Conservation (phyloP, 2,113 vertebrate species). For the Myiozetetes cayanensis region DNA sequence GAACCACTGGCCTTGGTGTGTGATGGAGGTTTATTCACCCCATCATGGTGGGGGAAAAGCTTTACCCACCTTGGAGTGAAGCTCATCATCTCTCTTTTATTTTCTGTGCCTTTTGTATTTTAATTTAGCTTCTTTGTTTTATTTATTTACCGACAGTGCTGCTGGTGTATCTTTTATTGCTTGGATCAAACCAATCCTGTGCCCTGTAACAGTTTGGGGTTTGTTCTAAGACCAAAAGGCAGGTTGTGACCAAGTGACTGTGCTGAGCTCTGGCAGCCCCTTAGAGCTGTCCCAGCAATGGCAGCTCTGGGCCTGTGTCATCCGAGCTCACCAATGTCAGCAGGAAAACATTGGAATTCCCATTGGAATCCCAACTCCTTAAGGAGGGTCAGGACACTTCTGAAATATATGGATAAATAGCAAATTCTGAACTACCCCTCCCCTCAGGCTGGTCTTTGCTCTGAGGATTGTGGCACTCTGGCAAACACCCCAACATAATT, state of each 20-base stretch:
- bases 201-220: background rate
- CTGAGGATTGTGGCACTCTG: background rate
- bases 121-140: background rate
- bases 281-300: background rate
- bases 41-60: background rate
- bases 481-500: conserved; percentile 37
- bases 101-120: background rate
- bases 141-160: background rate
- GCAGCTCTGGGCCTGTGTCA: background rate
- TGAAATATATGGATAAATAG: background rate
- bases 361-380: background rate
- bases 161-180: background rate
- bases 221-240: background rate
- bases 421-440: background rate
- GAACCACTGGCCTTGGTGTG: background rate
- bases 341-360: background rate
- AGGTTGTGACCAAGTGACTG: background rate
- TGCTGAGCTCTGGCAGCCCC: background rate
- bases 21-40: background rate
- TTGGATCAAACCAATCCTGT: background rate
- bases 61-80: background rate
- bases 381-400: background rate
- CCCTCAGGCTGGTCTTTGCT: background rate
- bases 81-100: background rate
- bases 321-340: background rate